Evolutionary conservation across 2,888 invertebrate species (phyloP), one percentile per base, ranked within the genome.

Genomic region (Axea sp.): DNA sequence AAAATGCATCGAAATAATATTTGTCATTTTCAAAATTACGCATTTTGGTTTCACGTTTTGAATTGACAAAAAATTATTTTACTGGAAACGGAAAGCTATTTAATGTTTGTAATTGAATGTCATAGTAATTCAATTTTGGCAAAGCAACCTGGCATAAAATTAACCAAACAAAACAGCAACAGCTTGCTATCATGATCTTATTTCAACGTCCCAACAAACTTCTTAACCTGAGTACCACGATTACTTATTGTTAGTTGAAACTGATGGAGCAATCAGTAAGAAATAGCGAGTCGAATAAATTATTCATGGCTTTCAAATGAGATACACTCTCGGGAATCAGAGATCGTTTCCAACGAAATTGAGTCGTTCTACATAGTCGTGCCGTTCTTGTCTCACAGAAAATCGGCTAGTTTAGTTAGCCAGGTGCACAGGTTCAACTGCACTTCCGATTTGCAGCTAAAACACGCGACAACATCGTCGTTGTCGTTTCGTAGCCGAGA

Each of bases 281-380:
- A 76, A 76, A 76, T 76, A 76, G 73, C 72, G 68, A 73, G 72
- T 71, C 65, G 74, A 67, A 76, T 78, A 77, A 78, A 78, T 78
- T 77, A 78, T 78, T 78, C 78, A 76, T 78, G 76, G 73, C 74
- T 74, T 74, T 75, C 65, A 62, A 73, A 75, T 73, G 73, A 76
- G 71, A 74, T 62, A 72, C 72, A 65, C 73, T 75, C 65, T 59
- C 64, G 51, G 72, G 76, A 75, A 73, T 75, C 67, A 74, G 72
- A 73, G 73, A 76, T 77, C 76, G 73, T 76, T 78, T 76, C 65
- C 71, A 65, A 69, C 74, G 51, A 68, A 75, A 78, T 77, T 76
- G 76, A 76, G 76, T 65, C 72, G 72, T 65, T 65, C 65, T 65
- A 59, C 59, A 60, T 51, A 69, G 59, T 59, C 60, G 68, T 59